Evolutionary conservation across 2,113 vertebrate species (phyloP), one percentile per base, ranked within the genome.

Genomic region (Halichoeres trimaculatus): DNA sequence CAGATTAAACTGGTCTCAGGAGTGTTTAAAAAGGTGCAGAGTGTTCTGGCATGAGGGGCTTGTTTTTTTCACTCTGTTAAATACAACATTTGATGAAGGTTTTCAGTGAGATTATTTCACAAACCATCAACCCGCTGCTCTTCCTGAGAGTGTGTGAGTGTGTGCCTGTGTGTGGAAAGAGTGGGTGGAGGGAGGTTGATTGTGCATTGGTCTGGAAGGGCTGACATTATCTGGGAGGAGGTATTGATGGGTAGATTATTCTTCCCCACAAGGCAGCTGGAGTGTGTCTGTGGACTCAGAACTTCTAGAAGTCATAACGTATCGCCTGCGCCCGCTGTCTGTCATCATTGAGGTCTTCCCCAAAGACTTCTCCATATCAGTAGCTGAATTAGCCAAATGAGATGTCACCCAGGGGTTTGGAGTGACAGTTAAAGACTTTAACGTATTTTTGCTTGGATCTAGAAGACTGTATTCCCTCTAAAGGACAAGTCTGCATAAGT

Each of bases 1-100:
- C 72, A 51, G 74, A 83, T 81, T 22, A 78, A 87, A 75, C 61
- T 56, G 70, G 24, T 43, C 59, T 54, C 60, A 48, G 55, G 58
- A 16, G 35, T 26, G 53, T 52, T 71, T 35, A 34, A 62, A 67
- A 40, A 48, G 13, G 5, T 12, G 41, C 58, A 5, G 12, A 51
- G 23, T 19, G 53, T 70, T 67, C 9, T 76, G 48, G 30, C 56
- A 58, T 36, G 79, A 74, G 53, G 54, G 50, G 53, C 6, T 30
- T 30, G 3, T 22, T 48, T 66, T 56, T 13, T 56, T n/a, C 12
- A 51, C 8, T 1, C 1, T 19, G 40, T 7, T 43, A n/a, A 0
- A 38, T 43, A 62, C 51, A 48, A 34, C 35, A 6, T 19, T 43
- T 66, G 60, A 71, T 71, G 1, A 30, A 4, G 6, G 4, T 53